These are phyloP conservation scores for Siphonodentalium dalli DNA, from an alignment of 2,888 invertebrate genomes.

Conservation along the genomic window DNA sequence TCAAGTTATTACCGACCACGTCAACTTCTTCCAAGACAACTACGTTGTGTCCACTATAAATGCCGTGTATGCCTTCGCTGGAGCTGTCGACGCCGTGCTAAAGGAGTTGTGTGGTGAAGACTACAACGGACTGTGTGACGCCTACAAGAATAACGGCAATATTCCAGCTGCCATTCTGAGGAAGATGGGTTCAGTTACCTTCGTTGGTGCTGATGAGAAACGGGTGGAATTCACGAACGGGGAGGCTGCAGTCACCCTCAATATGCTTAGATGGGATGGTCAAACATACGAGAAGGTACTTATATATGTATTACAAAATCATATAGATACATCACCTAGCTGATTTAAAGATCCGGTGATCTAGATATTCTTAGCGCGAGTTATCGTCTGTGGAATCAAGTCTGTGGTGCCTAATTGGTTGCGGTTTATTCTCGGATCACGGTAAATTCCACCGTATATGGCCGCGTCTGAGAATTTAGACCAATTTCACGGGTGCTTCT, in stretches of 20 bases:
- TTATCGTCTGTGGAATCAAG: no score
- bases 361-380: no score
- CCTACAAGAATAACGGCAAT: slow-evolving; percentile 30
- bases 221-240: slow-evolving; percentile 42
- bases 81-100: slow-evolving; percentile 58
- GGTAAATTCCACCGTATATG: no score
- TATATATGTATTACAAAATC: no score
- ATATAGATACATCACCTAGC: no score
- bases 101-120: slow-evolving; percentile 46
- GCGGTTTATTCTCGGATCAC: no score
- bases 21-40: slow-evolving; percentile 39
- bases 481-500: no score
- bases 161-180: slow-evolving; percentile 34
- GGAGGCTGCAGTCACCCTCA: slow-evolving; percentile 36
- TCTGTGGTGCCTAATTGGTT: no score
- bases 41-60: slow-evolving; percentile 60
- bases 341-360: no score
- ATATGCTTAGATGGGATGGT: slow-evolving; percentile 32
- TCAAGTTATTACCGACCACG: slow-evolving; percentile 18
- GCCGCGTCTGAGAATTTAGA: no score
- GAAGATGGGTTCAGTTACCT: slow-evolving; percentile 39
- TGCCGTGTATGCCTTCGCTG: slow-evolving; percentile 61
- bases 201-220: slow-evolving; percentile 32
- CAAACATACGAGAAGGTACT: slow-evolving; percentile 28
- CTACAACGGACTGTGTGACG: slow-evolving; percentile 38